Conservation (phyloP, 2,888 invertebrate genomes). For the Apotomis capreana region DNA sequence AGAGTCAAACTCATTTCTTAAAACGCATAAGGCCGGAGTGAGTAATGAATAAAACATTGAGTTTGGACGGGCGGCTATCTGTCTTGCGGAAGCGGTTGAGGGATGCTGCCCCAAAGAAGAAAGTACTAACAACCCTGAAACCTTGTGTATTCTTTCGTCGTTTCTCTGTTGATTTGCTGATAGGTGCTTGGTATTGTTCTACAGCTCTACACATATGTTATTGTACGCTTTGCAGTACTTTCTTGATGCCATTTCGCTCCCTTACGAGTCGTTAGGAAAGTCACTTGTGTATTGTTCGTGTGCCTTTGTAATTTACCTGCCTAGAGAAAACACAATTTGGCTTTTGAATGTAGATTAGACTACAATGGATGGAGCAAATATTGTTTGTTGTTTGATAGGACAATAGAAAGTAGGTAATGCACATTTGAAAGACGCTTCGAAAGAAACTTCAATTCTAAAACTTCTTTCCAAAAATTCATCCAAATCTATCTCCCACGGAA, state of each 20-base stretch:
- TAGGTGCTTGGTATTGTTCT: conserved; percentile 36
- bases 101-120: neutral
- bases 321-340: conserved; percentile 10
- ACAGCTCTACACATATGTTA: conserved; percentile 52
- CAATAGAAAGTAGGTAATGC: too few relatives aligned
- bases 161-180: neutral
- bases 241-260: conserved; percentile 36
- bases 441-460: too few relatives aligned
- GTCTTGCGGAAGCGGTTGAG: conserved; percentile 49
- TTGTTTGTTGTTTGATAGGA: neutral
- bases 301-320: conserved; percentile 20
- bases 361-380: neutral
- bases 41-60: conserved; percentile 62
- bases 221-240: conserved; percentile 51
- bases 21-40: conserved; percentile 44
- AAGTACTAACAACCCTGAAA: neutral
- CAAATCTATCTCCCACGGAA: too few relatives aligned
- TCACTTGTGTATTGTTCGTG: conserved; percentile 24
- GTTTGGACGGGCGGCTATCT: conserved; percentile 53
- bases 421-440: too few relatives aligned
- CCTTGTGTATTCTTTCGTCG: neutral
- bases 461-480: too few relatives aligned
- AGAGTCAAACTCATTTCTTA: conserved; percentile 47
- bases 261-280: conserved; percentile 38
- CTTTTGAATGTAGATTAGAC: neutral